Conservation (phyloP, 2,888 invertebrate genomes). For the Bimastos eiseni region DNA sequence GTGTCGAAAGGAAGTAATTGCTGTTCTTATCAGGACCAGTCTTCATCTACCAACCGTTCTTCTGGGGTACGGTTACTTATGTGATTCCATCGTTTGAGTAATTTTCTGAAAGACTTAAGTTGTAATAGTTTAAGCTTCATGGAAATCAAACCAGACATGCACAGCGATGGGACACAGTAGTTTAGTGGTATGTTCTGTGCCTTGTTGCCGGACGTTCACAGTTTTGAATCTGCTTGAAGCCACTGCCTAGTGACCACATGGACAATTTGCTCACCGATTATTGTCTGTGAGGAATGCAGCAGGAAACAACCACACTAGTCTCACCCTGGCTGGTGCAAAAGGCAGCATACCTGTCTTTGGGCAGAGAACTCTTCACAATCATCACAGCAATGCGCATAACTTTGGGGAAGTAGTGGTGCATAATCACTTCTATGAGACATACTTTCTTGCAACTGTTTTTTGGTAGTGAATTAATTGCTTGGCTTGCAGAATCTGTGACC, state of each 20-base stretch:
- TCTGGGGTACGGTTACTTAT: conserved; percentile 32
- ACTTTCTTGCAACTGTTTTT: background rate
- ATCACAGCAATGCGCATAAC: background rate
- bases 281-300: too few species aligned
- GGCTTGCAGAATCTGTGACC: background rate
- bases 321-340: too few species aligned
- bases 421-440: background rate
- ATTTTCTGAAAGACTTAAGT: background rate
- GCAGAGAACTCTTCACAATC: too few species aligned
- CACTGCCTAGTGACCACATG: too few species aligned
- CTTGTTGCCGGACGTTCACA: too few species aligned
- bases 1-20: conserved; percentile 24
- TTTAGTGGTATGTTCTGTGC: too few species aligned
- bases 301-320: too few species aligned
- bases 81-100: background rate
- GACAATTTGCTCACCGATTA: too few species aligned
- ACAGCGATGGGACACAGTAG: background rate
- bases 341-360: too few species aligned
- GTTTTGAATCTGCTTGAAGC: too few species aligned
- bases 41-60: conserved; percentile 15
- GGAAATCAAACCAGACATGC: background rate
- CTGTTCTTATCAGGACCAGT: conserved; percentile 27
- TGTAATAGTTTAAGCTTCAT: background rate
- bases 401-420: background rate
- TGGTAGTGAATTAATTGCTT: background rate